Percentiles rank a stretch among this genome's conserved stretches.
Conservation (phyloP, 2,888 invertebrate species). For the Cantharis nigra region DNA sequence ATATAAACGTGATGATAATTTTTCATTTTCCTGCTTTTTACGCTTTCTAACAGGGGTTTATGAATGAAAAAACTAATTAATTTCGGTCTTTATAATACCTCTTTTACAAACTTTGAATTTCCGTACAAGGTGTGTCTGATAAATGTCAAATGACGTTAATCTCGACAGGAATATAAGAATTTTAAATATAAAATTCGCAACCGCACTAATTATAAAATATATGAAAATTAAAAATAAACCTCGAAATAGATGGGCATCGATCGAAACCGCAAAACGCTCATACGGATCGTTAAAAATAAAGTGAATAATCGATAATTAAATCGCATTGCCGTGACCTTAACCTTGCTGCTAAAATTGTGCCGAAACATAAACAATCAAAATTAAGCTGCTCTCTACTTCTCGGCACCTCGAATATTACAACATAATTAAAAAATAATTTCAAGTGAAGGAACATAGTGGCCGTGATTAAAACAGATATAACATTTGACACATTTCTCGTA, state of each 20-base stretch:
- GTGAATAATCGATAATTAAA: neutral
- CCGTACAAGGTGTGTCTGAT: neutral
- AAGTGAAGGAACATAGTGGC: neutral
- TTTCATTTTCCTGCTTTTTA: neutral
- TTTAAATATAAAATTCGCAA: neutral
- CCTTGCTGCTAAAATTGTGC: neutral
- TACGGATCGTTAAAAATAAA: neutral
- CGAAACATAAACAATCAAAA: neutral
- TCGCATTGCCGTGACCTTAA: neutral
- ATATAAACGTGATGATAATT: neutral
- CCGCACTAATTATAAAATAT: neutral
- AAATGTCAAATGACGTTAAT: neutral
- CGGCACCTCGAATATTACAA: neutral
- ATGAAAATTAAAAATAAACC: neutral
- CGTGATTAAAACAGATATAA: neutral
- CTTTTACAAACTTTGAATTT: neutral
- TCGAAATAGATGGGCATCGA: neutral
- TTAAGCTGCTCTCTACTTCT: neutral
- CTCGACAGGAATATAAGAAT: neutral
- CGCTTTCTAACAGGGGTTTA: neutral
- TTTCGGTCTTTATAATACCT: neutral
- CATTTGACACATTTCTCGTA: neutral
- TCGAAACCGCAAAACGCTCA: neutral
- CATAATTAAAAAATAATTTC: neutral
- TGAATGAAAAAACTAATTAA: neutral